Percentiles rank a stretch among this genome's conserved stretches.
phyloP scores from a whole-genome alignment of 1,140 invertebrate species.

The Colletes gigas region DNA sequence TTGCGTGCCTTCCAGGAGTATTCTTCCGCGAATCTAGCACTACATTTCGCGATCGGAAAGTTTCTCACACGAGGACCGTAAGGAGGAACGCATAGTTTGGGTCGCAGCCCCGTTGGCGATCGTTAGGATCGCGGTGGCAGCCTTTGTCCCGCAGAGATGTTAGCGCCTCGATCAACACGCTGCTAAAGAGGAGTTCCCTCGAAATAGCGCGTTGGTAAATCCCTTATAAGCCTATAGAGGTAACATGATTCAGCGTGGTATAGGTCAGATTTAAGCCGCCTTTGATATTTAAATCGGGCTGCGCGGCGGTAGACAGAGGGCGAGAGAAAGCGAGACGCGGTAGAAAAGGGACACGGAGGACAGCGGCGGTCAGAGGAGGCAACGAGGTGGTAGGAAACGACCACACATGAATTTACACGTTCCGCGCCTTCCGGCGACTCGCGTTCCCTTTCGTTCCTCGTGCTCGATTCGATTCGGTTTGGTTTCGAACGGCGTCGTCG shows the following conservation, averaged over 20 bases:
- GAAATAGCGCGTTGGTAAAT: constrained; percentile 78
- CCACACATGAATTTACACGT: constrained; percentile 77
- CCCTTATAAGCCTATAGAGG: constrained; percentile 77
- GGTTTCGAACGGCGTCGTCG: constrained; percentile 18
- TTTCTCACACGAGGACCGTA: constrained; percentile 59
- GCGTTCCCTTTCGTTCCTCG: constrained; percentile 44
- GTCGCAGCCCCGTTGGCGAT: not conserved
- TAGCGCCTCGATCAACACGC: constrained; percentile 75
- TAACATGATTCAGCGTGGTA: constrained; percentile 82
- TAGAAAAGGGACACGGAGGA: not conserved
- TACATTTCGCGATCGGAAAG: constrained; percentile 43
- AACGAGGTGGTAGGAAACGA: constrained; percentile 55
- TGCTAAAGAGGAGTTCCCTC: constrained; percentile 64
- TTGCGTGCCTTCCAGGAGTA: not conserved
- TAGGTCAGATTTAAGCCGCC: constrained; percentile 81
- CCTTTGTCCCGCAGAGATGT: constrained; percentile 73
- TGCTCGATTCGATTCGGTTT: not conserved
- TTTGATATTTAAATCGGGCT: constrained; percentile 81
- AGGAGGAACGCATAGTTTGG: constrained; percentile 47
- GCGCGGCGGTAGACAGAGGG: constrained; percentile 30
- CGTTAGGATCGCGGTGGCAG: constrained; percentile 45
- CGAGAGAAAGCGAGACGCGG: not conserved
- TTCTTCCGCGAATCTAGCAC: not conserved
- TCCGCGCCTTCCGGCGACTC: constrained; percentile 60
- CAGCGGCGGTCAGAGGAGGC: constrained; percentile 6